These are phyloP conservation scores for Bos taurus DNA, from an alignment of 2,113 vertebrate genomes.

Conservation along the genomic window ARS-UCD2.0 NC_037334.1:101104501-101105000, in stretches of 20 bases:
- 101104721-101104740: background rate
- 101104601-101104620: background rate
- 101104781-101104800: background rate
- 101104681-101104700: background rate
- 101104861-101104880: background rate
- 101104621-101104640: background rate
- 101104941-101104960: background rate
- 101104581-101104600: background rate
- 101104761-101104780: background rate
- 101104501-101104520: background rate
- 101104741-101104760: background rate
- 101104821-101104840: background rate
- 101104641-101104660: background rate
- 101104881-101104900: background rate
- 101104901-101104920: background rate
- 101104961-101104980: background rate
- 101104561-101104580: background rate
- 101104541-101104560: background rate
- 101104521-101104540: background rate
- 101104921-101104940: background rate
- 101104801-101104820: background rate
- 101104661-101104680: fast-evolving
- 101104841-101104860: background rate
- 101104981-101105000: background rate
- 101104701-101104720: background rate